Base-by-base conservation (phyloP, 2,113 vertebrate genomes). In the Willisornis vidua region DNA sequence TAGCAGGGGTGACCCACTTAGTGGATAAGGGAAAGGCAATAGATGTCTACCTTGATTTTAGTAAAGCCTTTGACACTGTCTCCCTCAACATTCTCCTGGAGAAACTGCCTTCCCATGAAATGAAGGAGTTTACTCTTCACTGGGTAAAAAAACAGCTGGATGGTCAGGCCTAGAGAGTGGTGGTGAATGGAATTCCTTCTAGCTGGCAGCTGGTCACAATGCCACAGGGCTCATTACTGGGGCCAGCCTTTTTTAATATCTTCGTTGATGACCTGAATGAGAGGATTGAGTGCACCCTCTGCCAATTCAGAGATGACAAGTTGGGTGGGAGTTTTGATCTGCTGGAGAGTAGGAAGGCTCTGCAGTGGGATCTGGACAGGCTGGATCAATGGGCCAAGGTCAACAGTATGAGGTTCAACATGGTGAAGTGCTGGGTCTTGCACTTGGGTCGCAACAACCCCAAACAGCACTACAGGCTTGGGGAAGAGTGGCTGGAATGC, bases 361-460 rank as follows among this genome's bases (percentile, higher is more conserved):
- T 52, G 37, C 29, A 68, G 39, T 82, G 9, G 6, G 23, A 61
- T 7, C 29, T 48, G 54, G 39, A 68, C 29, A 61, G n/a, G 16
- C 2, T 18, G n/a, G 16, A 54, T 35, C 7, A 1, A 7, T 61
- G 54, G 10, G n/a, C 29, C 54, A 52, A 68, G 23, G 54, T 39
- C 19, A 39, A 0, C 5, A 0, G 1, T 9, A 10, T 1, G 13
- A 3, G 7, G 13, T 18, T 68, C n/a, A 75, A 18, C 18, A 59
- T 8, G 11, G n/a, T 63, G 7, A 9, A 12, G 4, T 55, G 19
- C n/a, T 5, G 8, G 9, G 13, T 61, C 24, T 48, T 54, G 13
- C 24, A 24, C 16, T 20, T 29, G 22, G 35, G 22, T 66, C 71
- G 76, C 71, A 73, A 13, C 45, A 43, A 26, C 0, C 7, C 31